Conservation (phyloP, 1,140 invertebrate genomes). For the Euura saliciscinereae region DNA sequence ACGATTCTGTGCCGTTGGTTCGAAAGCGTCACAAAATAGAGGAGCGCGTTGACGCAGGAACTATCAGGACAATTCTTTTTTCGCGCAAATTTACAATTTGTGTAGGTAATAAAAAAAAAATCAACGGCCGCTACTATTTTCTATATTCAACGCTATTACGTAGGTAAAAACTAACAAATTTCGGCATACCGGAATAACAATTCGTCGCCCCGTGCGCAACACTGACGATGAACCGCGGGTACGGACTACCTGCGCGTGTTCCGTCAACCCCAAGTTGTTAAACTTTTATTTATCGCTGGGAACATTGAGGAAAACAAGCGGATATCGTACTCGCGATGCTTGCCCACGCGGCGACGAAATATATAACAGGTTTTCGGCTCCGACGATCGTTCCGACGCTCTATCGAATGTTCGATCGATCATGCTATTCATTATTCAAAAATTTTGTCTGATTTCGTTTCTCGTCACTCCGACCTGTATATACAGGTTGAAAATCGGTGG, state of each 20-base stretch:
- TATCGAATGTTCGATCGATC: slow-evolving; percentile 17
- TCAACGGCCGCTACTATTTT: neutral
- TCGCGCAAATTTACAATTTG: too few relatives aligned
- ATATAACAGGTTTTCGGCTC: slow-evolving; percentile 46
- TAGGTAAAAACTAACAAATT: slow-evolving; percentile 9
- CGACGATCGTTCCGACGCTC: slow-evolving; percentile 29
- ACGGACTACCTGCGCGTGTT: too few relatives aligned
- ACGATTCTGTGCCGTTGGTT: too few relatives aligned
- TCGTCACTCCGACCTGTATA: too few relatives aligned
- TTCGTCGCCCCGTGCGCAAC: neutral
- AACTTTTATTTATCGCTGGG: neutral
- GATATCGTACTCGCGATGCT: too few relatives aligned
- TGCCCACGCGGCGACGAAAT: slow-evolving; percentile 28
- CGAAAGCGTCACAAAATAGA: too few relatives aligned
- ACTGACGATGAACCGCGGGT: neutral
- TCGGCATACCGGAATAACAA: slow-evolving; percentile 3
- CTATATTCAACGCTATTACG: neutral
- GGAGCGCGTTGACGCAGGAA: too few relatives aligned
- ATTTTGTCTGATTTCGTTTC: too few relatives aligned
- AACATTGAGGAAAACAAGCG: neutral
- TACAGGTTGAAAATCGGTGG: too few relatives aligned
- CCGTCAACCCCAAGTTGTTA: too few relatives aligned
- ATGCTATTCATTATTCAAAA: too few relatives aligned
- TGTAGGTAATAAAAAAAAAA: neutral
- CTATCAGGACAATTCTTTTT: too few relatives aligned